A percentile compares a stretch with the other conserved stretches of the same genome.
phyloP scores from a whole-genome alignment of 2,113 vertebrate genomes.

The Phrynocephalus versicolor region DNA sequence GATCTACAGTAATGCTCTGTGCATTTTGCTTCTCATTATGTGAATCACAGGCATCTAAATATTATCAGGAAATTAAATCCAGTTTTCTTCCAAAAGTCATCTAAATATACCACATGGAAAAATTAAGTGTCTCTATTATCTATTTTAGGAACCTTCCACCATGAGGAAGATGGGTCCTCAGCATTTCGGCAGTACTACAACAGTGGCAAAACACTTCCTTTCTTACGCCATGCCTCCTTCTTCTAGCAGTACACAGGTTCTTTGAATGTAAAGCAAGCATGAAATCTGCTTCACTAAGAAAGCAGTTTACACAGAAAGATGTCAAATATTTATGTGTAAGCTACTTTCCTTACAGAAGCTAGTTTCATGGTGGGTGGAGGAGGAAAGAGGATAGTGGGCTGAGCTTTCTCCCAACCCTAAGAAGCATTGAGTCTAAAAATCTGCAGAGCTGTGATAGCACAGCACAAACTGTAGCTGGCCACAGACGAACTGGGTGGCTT shows the following conservation, averaged over 20 bases:
- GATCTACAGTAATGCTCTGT: no score
- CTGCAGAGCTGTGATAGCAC: neutral
- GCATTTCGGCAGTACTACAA: neutral
- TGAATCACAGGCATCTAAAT: neutral
- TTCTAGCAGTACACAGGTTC: neutral
- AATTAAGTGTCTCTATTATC: neutral
- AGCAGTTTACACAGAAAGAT: neutral
- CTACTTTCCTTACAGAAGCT: neutral
- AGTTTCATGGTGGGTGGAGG: neutral
- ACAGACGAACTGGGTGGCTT: neutral
- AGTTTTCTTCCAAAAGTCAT: neutral
- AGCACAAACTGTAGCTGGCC: neutral
- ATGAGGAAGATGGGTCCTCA: neutral
- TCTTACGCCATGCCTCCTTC: neutral
- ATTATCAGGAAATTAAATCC: neutral
- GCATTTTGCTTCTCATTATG: no score
- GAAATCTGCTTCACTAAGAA: slow-evolving; percentile 6
- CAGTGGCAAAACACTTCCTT: neutral
- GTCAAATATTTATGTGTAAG: neutral
- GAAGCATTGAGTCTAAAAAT: slow-evolving; percentile 1
- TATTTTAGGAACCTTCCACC: neutral
- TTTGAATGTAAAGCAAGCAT: neutral
- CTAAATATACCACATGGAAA: neutral
- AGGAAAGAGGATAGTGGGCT: neutral
- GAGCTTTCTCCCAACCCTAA: neutral